Percentiles rank a stretch among this genome's conserved stretches.
Conservation (phyloP, 1,140 invertebrate genomes). For the Akabosia matsudoensis region DNA sequence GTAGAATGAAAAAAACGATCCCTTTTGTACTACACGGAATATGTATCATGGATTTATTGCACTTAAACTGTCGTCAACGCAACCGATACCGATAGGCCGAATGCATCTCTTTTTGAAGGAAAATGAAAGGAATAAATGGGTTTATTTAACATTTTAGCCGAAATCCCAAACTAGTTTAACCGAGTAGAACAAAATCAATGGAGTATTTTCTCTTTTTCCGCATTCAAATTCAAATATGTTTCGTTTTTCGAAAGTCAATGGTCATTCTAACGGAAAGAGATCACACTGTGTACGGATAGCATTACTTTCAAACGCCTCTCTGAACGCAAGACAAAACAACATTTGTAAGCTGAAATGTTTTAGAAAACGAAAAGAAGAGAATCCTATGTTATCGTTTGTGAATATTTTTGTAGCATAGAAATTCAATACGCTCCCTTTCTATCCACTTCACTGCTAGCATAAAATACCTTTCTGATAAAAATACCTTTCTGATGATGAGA, state of each 20-base stretch:
- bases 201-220: neutral
- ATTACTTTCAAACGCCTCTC: neutral
- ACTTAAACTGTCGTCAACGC: too few species aligned
- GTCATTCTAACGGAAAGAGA: constrained; percentile 4
- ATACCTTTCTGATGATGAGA: neutral
- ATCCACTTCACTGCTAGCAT: neutral
- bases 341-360: neutral
- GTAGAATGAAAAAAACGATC: too few species aligned
- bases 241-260: constrained; percentile 1
- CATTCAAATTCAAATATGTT: constrained; percentile 2
- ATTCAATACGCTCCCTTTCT: neutral
- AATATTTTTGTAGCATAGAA: neutral
- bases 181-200: neutral
- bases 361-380: neutral
- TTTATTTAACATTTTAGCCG: neutral
- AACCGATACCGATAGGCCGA: too few species aligned
- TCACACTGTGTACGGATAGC: neutral
- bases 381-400: neutral
- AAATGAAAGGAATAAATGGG: neutral
- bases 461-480: neutral
- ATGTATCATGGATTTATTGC: too few species aligned
- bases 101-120: too few species aligned
- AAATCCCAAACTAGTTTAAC: neutral
- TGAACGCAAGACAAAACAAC: neutral
- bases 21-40: too few species aligned